Evolutionary conservation across 2,888 invertebrate genomes (phyloP), one percentile per base, ranked within the genome.

Genomic region (Diabrotica balteata): DNA sequence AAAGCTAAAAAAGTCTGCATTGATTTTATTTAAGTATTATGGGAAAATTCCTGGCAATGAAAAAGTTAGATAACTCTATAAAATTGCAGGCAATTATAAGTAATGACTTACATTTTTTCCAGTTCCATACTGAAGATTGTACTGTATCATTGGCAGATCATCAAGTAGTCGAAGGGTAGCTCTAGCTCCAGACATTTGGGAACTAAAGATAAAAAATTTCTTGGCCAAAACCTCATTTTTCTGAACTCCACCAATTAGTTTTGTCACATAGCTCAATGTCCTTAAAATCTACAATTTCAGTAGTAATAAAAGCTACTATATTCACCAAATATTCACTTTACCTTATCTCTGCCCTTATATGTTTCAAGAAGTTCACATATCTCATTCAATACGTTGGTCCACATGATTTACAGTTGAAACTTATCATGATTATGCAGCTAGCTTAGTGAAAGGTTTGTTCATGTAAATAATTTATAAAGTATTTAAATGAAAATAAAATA

Each of bases 291-390:
- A 78, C 1, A 83, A 83, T 66, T 43, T 32, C 67, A 67, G 68
- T 52, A 43, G 5, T 53, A 60, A 43, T 61, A 43, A 10, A 49
- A 9, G 9, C 5, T 4, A 32, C 32, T 32, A 32, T 2, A 4
- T 32, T 32, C 32, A 5, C 32, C 32, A 32, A 32, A 32, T 32
- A 32, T 1, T 32, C 17, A 17, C 63, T 78, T 83, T 85, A 91
- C 91, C 88, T 94, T 94, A 86, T 95, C 95, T 81, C 95, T 88
- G n/a, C 95, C 95, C 80, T 89, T 90, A 81, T 95, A 93, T 58
- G 90, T 91, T 72, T 93, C 91, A 75, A 95, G 86, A 79, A 93
- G 88, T 78, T 90, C 88, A 82, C 90, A 91, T 80, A 91, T 87
- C 86, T 84, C 84, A 61, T 84, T 75, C 53, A 84, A 73, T 64